A percentile compares a stretch with the other conserved stretches of the same genome.
phyloP scores from a whole-genome alignment of 2,113 vertebrate species.

The Urocynchramus pylzowi region DNA sequence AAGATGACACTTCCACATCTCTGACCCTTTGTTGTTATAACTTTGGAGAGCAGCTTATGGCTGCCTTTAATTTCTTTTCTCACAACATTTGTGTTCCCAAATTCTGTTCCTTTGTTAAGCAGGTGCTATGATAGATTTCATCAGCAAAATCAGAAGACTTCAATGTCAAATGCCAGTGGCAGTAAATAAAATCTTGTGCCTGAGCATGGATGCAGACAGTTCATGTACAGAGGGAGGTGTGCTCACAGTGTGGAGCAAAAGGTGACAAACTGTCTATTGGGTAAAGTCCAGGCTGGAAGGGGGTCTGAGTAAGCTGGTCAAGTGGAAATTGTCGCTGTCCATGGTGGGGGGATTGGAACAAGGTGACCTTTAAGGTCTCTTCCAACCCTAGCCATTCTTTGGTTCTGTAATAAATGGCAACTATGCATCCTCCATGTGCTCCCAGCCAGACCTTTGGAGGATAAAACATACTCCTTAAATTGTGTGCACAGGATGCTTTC shows the following conservation, averaged over 20 bases:
- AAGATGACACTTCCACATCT: not conserved
- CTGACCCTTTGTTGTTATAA: not conserved
- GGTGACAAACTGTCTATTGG: not conserved
- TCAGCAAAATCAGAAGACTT: not conserved
- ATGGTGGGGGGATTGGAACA: not conserved
- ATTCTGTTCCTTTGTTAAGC: not conserved
- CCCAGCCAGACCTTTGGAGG: not conserved
- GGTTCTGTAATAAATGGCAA: not conserved
- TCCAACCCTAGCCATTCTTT: not conserved
- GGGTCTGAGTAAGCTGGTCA: no score
- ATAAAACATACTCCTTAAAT: not conserved
- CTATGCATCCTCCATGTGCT: no score
- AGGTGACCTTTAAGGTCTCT: not conserved
- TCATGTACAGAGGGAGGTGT: accelerated
- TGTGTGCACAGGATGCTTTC: accelerated
- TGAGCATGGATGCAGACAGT: accelerated
- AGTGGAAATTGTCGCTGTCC: not conserved
- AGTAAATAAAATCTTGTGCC: not conserved
- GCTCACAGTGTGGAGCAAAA: not conserved
- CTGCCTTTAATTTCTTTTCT: not conserved
- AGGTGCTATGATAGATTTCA: not conserved
- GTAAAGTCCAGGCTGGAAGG: not conserved
- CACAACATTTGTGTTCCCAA: not conserved
- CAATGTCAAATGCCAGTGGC: not conserved
- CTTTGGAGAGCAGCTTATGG: not conserved